phyloP scores from a whole-genome alignment of 2,888 invertebrate species.

The Iselma pallidipennis region DNA sequence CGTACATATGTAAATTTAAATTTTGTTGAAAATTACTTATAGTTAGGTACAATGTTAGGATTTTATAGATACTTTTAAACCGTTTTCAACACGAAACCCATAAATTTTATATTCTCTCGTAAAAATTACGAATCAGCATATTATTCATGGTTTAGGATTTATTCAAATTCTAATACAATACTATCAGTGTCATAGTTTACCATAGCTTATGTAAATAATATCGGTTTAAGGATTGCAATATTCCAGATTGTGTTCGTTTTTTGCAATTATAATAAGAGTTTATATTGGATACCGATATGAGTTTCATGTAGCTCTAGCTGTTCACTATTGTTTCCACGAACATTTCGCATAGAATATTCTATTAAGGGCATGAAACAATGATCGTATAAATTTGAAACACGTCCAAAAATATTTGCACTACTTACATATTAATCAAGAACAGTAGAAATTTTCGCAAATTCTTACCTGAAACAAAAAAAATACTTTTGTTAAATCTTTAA shows the following conservation, averaged over 20 bases:
- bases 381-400: constrained; percentile 4
- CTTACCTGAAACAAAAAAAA: constrained; percentile 15
- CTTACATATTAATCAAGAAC: not conserved
- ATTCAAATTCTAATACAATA: constrained; percentile 23
- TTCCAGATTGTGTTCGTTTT: constrained; percentile 24
- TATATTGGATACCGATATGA: constrained; percentile 21
- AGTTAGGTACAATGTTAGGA: not conserved
- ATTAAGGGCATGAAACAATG: constrained; percentile 2
- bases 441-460: not conserved
- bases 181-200: constrained; percentile 25
- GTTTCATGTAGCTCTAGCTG: constrained; percentile 1
- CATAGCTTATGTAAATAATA: constrained; percentile 25
- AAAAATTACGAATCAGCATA: constrained; percentile 9
- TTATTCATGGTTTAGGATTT: constrained; percentile 7
- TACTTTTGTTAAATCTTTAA: not conserved
- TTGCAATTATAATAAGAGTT: constrained; percentile 24
- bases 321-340: constrained; percentile 19
- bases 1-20: too few relatives aligned
- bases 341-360: constrained; percentile 13
- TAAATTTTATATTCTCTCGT: constrained; percentile 6
- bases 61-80: not conserved
- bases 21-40: too few relatives aligned
- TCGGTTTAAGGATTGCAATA: constrained; percentile 18
- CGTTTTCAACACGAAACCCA: not conserved
- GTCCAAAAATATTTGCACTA: constrained; percentile 1